Conservation (phyloP, 2,888 invertebrate genomes). For the Lypha dubia region DNA sequence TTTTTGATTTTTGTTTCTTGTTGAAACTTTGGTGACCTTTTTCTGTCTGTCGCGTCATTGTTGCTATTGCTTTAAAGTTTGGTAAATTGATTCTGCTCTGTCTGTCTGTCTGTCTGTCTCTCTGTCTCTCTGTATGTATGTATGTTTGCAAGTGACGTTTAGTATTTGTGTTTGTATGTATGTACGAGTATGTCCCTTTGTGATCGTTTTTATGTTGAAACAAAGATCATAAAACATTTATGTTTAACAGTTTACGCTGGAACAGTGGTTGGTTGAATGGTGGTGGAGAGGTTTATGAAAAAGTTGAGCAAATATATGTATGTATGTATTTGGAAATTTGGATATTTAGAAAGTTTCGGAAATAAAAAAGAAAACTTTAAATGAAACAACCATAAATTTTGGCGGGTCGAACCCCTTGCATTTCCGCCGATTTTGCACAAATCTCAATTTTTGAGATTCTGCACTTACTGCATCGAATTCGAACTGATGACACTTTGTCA, state of each 20-base stretch:
- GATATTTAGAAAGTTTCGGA: not conserved
- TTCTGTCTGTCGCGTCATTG: conserved; percentile 26
- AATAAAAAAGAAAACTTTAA: too few species aligned
- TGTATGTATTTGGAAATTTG: not conserved
- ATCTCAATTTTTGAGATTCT: too few species aligned
- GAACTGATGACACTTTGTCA: too few species aligned
- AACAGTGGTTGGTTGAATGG: not conserved
- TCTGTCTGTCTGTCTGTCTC: conserved; percentile 5
- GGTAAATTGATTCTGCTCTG: conserved; percentile 16
- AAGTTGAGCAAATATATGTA: not conserved
- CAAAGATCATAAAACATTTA: conserved; percentile 64
- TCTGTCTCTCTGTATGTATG: not conserved
- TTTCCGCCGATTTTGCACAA: too few species aligned
- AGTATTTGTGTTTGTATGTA: not conserved
- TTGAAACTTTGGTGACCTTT: conserved; percentile 70
- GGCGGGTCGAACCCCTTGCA: too few species aligned
- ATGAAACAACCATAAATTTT: too few species aligned
- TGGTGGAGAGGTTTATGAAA: not conserved
- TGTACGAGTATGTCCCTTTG: conserved; percentile 4
- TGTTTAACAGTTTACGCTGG: not conserved
- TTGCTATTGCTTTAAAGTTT: conserved; percentile 32
- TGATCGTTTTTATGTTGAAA: conserved; percentile 65
- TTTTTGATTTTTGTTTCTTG: conserved; percentile 32
- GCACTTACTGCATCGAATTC: too few species aligned
- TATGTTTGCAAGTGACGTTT: not conserved